Evolutionary conservation across 2,888 invertebrate genomes (phyloP).

Genomic region (Drosophila setosimentum): DNA sequence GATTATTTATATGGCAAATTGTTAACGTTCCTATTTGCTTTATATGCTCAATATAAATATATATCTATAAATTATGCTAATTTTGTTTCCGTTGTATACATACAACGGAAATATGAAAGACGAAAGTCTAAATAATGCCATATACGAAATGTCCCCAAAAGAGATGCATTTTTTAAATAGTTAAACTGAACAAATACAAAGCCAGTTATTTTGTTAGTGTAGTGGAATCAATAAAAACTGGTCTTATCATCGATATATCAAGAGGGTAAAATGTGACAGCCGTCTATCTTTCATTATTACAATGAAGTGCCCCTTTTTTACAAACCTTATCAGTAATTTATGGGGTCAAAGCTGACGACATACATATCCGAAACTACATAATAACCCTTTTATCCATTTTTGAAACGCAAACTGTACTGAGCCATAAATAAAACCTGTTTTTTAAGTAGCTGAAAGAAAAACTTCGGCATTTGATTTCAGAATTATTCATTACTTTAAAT

Average conservation of each 20-base stretch:
- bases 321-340: not conserved
- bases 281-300: not conserved
- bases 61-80: not conserved
- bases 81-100: not conserved
- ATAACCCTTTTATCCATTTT: not conserved
- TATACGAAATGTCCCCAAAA: not conserved
- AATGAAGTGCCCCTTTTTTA: not conserved
- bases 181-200: not conserved
- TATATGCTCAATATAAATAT: not conserved
- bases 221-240: not conserved
- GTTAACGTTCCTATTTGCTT: not conserved
- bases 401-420: not conserved
- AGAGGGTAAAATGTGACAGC: not conserved
- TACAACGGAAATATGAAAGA: not conserved
- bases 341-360: not conserved
- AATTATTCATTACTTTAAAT: not conserved
- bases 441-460: not conserved
- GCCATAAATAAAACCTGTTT: not conserved
- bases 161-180: not conserved
- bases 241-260: not conserved
- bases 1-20: constrained; percentile 34
- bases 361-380: not conserved
- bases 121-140: not conserved
- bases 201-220: not conserved
- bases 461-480: not conserved